phyloP scores from a whole-genome alignment of 2,888 invertebrate species.

The Loripinus fragilis region DNA sequence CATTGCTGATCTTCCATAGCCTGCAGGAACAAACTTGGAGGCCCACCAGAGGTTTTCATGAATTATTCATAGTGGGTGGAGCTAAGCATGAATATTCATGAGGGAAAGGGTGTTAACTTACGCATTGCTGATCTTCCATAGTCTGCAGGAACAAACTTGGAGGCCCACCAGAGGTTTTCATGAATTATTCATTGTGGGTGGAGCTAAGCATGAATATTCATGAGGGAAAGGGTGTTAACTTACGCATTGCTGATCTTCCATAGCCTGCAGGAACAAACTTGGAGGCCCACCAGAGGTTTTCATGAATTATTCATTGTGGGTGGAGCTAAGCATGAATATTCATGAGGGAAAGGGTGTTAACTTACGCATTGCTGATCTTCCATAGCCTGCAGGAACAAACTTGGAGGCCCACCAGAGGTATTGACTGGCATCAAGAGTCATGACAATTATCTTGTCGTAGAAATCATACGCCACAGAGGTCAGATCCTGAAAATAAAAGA shows the following conservation, averaged over 20 bases:
- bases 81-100: too few relatives aligned
- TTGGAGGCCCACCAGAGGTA: conserved; percentile 74
- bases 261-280: too few relatives aligned
- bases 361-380: conserved; percentile 52
- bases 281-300: too few relatives aligned
- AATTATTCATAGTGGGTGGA: too few relatives aligned
- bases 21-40: conserved; percentile 71
- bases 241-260: too few relatives aligned
- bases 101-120: too few relatives aligned
- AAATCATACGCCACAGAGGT: conserved; percentile 65
- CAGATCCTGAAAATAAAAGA: conserved; percentile 58
- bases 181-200: too few relatives aligned
- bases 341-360: too few relatives aligned
- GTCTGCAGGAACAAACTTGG: conserved; percentile 71
- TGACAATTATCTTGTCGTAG: conserved; percentile 72
- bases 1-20: conserved; percentile 53
- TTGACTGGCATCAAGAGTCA: conserved; percentile 71
- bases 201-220: too few relatives aligned
- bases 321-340: too few relatives aligned
- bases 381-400: conserved; percentile 72
- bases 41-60: conserved; percentile 75
- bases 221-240: too few relatives aligned
- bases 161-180: conserved; percentile 73
- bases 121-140: conserved; percentile 56
- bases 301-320: too few relatives aligned